Base-by-base conservation (phyloP, 1,140 invertebrate genomes). In the Caenorhabditis tropicalis region DNA sequence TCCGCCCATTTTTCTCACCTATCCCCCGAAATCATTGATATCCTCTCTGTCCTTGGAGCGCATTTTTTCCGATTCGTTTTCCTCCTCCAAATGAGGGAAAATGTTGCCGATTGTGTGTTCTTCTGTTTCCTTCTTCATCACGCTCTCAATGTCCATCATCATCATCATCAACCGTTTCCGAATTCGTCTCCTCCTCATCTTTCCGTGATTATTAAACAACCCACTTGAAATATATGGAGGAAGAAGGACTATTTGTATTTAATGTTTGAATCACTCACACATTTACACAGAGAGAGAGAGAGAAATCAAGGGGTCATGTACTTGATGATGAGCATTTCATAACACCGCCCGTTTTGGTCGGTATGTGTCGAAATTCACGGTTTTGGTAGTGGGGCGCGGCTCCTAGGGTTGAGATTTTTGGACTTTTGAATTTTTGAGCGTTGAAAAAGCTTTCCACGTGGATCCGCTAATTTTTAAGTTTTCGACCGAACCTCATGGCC, bases 101-200 rank as follows among this genome's bases (percentile, higher is more conserved):
- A 56, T 56, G 53, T 56, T 56, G 53, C 53, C 5, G 24, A 27
- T 27, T 56, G n/a, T n/a, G n/a, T n/a, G n/a, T 56, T 15, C 53
- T 10, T 27, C 15, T 24, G 15, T 12, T 5, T 43, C 39, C 39
- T 6, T 43, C 39, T 6, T 43, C 12, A 56, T 51, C 53, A 56
- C 53, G 21, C 53, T 56, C 53, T 56, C 53, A 56, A 56, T 56
- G 53, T 56, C 53, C 53, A 56, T 56, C 53, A 56, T 27, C 53
- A 56, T 56, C 53, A 27, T 56, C 53, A 10, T 56, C 53, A n/a
- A n/a, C 21, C 29, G 4, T 56, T 56, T 27, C 24, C 24, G 19
- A 10, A 12, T 56, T 56, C 24, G 21, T 27, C 49, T 3, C 21
- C n/a, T n/a, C 21, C 49, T 7, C 19, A 16, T 16, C n/a, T 7